Conservation (phyloP, 1,140 invertebrate species). For the Leptestheria dahalacensis region DNA sequence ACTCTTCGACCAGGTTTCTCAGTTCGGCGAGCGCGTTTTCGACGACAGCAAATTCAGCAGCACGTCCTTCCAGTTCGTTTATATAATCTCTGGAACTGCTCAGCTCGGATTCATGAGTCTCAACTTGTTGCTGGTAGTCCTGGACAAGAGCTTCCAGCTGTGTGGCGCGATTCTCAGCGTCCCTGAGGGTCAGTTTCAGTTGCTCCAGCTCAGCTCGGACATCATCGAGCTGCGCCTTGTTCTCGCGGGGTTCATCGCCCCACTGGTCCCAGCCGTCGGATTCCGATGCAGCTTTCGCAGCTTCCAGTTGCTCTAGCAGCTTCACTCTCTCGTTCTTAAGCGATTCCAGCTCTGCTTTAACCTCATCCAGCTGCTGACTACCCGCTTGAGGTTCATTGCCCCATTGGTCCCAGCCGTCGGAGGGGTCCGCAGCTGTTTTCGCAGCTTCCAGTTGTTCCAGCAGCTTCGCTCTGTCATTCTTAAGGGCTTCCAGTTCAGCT, state of each 20-base stretch:
- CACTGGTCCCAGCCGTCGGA: not conserved
- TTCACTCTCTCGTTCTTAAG: not conserved
- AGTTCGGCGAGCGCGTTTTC: too few species aligned
- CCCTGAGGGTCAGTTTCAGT: not conserved
- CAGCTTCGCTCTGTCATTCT: not conserved
- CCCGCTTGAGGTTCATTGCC: not conserved
- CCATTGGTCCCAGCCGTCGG: not conserved
- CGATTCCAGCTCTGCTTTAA: not conserved
- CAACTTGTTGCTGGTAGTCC: not conserved
- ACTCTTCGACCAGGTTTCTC: too few species aligned
- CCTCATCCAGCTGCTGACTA: not conserved
- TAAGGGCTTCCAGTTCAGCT: not conserved
- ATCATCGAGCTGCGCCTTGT: not conserved
- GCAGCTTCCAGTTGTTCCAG: conserved; percentile 1
- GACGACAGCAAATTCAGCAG: too few species aligned
- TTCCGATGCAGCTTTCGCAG: not conserved
- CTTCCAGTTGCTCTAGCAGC: not conserved
- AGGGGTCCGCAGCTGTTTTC: not conserved
- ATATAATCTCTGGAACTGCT: not conserved
- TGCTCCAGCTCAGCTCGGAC: not conserved
- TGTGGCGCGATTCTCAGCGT: not conserved
- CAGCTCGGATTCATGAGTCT: not conserved
- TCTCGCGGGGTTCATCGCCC: not conserved
- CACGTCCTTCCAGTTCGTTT: not conserved
- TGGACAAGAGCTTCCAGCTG: not conserved